A percentile compares a stretch with the other conserved stretches of the same genome.
Evolutionary conservation across 2,113 vertebrate species (phyloP).

Genomic region (Lethenteron camtschaticum): DNA sequence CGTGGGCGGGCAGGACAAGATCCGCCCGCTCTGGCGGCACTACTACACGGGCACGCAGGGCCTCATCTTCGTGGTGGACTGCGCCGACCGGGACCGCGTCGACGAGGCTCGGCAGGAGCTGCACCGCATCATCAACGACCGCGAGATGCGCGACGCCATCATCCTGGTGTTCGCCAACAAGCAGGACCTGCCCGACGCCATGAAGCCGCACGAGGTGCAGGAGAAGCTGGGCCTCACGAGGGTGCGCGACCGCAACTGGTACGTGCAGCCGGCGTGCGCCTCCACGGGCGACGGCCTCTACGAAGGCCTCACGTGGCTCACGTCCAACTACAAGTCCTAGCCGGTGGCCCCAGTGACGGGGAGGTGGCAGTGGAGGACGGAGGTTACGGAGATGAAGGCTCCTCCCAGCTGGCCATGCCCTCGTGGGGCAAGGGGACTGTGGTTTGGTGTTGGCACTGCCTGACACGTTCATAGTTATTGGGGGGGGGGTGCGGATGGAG

Average conservation of each 20-base stretch:
- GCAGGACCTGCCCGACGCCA: slow-evolving; percentile 9
- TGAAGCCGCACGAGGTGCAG: slow-evolving; percentile 9
- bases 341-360: not conserved
- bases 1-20: slow-evolving; percentile 7
- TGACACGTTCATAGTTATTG: no score
- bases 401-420: no score
- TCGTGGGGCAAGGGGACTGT: no score
- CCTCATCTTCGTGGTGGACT: slow-evolving; percentile 10
- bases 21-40: slow-evolving; percentile 9
- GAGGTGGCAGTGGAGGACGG: no score
- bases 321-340: slow-evolving; percentile 10
- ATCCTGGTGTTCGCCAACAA: slow-evolving; percentile 10
- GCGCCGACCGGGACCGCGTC: slow-evolving; percentile 9
- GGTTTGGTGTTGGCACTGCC: no score
- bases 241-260: slow-evolving; percentile 9
- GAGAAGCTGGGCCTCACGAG: slow-evolving; percentile 8
- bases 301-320: slow-evolving; percentile 9
- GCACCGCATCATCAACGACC: slow-evolving; percentile 10
- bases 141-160: slow-evolving; percentile 10
- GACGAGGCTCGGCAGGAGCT: slow-evolving; percentile 10
- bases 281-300: slow-evolving; percentile 9
- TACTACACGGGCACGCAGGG: slow-evolving; percentile 11
- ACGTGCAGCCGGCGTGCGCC: slow-evolving; percentile 9
- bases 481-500: no score
- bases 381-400: no score